These are phyloP conservation scores for Melanotaenia trifasciata DNA, from an alignment of 2,797 vertebrate genomes.

Conservation along the genomic window DNA sequence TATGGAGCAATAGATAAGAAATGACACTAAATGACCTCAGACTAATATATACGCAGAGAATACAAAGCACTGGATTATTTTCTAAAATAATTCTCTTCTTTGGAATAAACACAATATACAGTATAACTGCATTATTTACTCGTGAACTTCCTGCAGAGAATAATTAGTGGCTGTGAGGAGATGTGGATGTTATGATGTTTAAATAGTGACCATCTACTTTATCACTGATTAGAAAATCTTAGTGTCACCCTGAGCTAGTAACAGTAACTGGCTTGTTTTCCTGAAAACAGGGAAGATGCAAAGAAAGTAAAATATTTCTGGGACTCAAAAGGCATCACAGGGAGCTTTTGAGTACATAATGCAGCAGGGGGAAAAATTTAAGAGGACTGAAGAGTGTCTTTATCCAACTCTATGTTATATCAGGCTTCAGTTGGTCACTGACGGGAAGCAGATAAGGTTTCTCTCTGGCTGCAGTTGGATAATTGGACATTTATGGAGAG, in stretches of 20 bases:
- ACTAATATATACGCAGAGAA: constrained; percentile 37
- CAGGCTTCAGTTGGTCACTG: constrained; percentile 71
- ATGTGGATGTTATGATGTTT: constrained; percentile 52
- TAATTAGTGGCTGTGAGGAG: constrained; percentile 50
- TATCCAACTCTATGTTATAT: constrained; percentile 58
- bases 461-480: constrained; percentile 77
- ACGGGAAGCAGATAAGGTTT: constrained; percentile 80
- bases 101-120: constrained; percentile 10
- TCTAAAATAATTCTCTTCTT: neutral
- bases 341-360: constrained; percentile 45
- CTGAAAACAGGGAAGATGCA: constrained; percentile 3
- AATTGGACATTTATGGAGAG: constrained; percentile 83
- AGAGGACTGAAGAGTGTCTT: constrained; percentile 62
- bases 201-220: constrained; percentile 43
- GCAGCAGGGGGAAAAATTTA: constrained; percentile 24
- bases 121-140: constrained; percentile 15
- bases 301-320: constrained; percentile 11
- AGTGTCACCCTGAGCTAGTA: constrained; percentile 22
- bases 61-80: constrained; percentile 16
- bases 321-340: constrained; percentile 34
- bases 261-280: constrained; percentile 43
- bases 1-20: constrained; percentile 41
- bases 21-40: constrained; percentile 36
- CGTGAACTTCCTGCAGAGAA: constrained; percentile 33
- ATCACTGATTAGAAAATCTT: constrained; percentile 47